These are phyloP conservation scores for Chiloscyllium plagiosum DNA, from an alignment of 2,113 vertebrate species.

Conservation along the genomic window DNA sequence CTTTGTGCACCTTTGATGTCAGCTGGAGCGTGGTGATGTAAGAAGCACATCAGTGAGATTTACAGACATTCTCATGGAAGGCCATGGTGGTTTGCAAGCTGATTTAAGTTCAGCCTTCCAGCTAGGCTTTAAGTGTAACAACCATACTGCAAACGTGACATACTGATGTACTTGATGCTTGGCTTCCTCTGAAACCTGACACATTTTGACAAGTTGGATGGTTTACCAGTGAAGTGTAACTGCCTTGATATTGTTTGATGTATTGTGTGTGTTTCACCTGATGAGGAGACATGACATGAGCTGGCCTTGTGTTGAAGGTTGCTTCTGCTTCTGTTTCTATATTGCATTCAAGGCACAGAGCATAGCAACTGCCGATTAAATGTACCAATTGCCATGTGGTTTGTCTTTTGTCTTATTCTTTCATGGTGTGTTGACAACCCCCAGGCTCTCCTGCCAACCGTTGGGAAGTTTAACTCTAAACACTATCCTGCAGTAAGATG, in stretches of 20 bases:
- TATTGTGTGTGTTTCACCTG: too few species aligned
- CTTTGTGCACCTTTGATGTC: background rate
- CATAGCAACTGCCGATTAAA: background rate
- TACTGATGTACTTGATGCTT: background rate
- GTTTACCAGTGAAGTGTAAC: background rate
- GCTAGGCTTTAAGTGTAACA: background rate
- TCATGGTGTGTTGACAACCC: background rate
- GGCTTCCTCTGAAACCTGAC: background rate
- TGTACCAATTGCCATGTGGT: background rate
- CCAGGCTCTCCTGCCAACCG: background rate
- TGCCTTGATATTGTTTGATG: background rate
- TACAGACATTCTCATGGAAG: background rate
- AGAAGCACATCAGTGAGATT: background rate
- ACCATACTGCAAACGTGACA: background rate
- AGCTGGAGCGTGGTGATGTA: background rate
- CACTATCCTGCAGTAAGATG: background rate
- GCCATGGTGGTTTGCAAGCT: background rate
- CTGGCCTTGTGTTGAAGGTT: background rate
- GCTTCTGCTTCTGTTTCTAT: background rate
- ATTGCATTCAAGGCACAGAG: background rate
- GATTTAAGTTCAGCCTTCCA: background rate
- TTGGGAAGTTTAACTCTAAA: background rate
- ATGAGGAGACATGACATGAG: background rate
- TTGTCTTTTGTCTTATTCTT: background rate
- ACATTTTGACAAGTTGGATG: background rate